phyloP scores from a whole-genome alignment of 1,140 invertebrate species.

The Bathynomus jamesi region DNA sequence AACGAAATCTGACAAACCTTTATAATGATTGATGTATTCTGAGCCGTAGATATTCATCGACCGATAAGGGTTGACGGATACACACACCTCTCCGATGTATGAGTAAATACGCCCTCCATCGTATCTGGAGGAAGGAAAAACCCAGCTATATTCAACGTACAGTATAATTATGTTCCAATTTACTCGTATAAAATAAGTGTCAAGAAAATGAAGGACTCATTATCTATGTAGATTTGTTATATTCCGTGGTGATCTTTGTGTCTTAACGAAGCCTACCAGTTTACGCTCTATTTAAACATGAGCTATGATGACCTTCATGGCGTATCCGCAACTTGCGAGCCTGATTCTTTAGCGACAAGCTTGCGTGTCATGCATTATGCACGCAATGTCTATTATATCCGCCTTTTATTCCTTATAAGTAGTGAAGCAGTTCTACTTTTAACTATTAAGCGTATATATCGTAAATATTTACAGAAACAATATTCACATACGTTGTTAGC shows the following conservation, averaged over 20 bases:
- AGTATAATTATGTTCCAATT: background rate
- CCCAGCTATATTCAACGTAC: background rate
- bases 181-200: background rate
- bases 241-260: background rate
- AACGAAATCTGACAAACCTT: slow-evolving; percentile 52
- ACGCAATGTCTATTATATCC: too few relatives aligned
- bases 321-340: too few relatives aligned
- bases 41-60: slow-evolving; percentile 75
- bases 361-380: too few relatives aligned
- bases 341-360: too few relatives aligned
- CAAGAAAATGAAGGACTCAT: background rate
- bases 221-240: too few relatives aligned
- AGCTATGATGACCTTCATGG: too few relatives aligned
- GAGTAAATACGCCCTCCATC: slow-evolving; percentile 83
- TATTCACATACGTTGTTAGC: too few relatives aligned
- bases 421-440: too few relatives aligned
- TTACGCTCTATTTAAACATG: background rate
- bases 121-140: slow-evolving; percentile 56
- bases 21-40: slow-evolving; percentile 72
- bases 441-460: too few relatives aligned
- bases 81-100: slow-evolving; percentile 87
- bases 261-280: background rate
- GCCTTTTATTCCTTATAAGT: too few relatives aligned
- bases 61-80: slow-evolving; percentile 84
- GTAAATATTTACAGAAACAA: too few relatives aligned